Evolutionary conservation across 92 coral and sea anemone species (phyloP), one percentile per base, ranked within the genome.

Genomic region (Galaxea fascicularis): DNA sequence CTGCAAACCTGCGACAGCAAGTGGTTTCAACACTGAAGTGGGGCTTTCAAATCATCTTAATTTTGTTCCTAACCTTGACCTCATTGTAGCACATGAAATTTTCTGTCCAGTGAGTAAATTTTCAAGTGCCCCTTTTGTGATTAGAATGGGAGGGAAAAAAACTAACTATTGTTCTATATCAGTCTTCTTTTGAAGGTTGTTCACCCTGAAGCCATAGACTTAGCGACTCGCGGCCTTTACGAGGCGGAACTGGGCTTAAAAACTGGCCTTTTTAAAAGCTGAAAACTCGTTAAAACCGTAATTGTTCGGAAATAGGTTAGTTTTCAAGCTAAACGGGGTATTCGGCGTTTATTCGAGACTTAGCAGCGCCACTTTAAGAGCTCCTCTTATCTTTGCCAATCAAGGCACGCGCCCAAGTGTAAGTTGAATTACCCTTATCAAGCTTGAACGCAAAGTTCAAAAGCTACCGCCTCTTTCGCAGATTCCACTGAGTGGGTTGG

Each of bases 381-480:
- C 39, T 52, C 54, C 90, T 85, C 84, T 84, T 83, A 86, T 87
- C 79, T 63, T 46, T 53, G 77, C 81, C 65, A 82, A 77, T 72
- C 95, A 91, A 80, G 51, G 22, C 81, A 53, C 73, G 81, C 54
- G 80, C 85, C 86, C 90, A 88, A 83, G 78, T 54, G 82, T 59
- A 14, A 71, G 90, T 66, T 88, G 90, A 88, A 88, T 91, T 91
- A 85, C 89, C 80, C 84, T 91, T 88, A 91, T 91, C 94, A 54
- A 16, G 66, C 64, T 47, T 74, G 82, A 85, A 89, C 89, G 84
- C 54, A 77, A 66, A 89, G 93, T 92, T 92, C 93, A 89, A 92
- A 94, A 73, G 95, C 78, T 44, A 82, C 90, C 98, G 95, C 89
- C 92, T 51, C 85, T 68, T 89, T 94, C 89, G 87, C 73, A 57